These are phyloP conservation scores for Leucosticte australis DNA, from an alignment of 2,113 vertebrate genomes.

Conservation along the genomic window DNA sequence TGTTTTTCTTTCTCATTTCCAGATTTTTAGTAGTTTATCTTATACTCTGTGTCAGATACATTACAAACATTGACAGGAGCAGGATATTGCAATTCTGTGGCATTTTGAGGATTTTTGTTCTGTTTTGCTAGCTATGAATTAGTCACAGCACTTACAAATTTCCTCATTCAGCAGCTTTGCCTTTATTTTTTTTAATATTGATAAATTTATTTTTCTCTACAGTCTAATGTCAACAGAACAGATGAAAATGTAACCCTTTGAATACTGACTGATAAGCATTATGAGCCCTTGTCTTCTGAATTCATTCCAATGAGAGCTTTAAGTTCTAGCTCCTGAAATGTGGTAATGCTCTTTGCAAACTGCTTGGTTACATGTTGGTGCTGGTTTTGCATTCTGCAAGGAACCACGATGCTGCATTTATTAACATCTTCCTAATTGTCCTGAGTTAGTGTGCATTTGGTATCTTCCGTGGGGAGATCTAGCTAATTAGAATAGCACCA, in stretches of 20 bases:
- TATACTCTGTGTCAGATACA: neutral
- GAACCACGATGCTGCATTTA: neutral
- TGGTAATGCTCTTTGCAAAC: neutral
- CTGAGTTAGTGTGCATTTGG: slow-evolving; percentile 33
- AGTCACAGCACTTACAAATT: neutral
- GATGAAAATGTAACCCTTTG: neutral
- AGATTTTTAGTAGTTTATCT: neutral
- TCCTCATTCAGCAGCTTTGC: neutral
- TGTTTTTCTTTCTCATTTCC: neutral
- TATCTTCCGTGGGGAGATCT: neutral
- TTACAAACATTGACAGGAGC: neutral
- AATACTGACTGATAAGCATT: neutral
- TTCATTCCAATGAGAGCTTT: neutral
- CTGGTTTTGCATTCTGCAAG: slow-evolving; percentile 25
- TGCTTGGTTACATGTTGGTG: neutral
- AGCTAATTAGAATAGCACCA: slow-evolving; percentile 40
- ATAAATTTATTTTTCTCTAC: neutral
- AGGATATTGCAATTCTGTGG: neutral
- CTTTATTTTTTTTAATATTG: neutral
- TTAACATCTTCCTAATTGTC: slow-evolving; percentile 35
- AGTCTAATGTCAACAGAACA: neutral
- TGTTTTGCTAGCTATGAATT: neutral
- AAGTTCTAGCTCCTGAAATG: neutral
- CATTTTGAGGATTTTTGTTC: neutral
- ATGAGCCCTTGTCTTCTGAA: neutral